A percentile compares a stretch with the other conserved stretches of the same genome.
Conservation (phyloP, 2,797 vertebrate species). For the Acanthurus tractus region DNA sequence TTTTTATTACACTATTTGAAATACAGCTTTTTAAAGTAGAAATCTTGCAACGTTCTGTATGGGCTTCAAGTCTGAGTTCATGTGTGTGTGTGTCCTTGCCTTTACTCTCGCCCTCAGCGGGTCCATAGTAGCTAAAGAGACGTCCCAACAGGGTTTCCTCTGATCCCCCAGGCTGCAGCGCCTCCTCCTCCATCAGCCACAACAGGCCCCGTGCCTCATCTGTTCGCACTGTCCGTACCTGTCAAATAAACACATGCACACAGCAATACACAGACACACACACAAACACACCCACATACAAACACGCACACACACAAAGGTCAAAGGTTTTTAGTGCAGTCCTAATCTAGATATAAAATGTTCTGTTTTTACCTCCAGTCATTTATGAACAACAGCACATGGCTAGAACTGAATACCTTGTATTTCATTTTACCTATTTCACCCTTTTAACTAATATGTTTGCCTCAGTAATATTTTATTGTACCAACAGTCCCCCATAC, state of each 20-base stretch:
- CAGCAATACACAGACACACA: conserved; percentile 10
- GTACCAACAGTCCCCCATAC: not conserved
- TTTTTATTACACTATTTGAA: not conserved
- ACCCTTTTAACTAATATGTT: not conserved
- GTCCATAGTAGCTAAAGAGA: conserved; percentile 95
- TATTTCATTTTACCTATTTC: conserved; percentile 9
- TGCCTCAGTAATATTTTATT: conserved; percentile 2
- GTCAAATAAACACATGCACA: conserved; percentile 39
- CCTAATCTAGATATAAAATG: not conserved
- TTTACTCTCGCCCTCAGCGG: conserved; percentile 92
- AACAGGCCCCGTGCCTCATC: conserved; percentile 96
- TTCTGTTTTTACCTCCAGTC: conserved; percentile 20
- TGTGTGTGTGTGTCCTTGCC: conserved; percentile 74
- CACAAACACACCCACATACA: conserved; percentile 7
- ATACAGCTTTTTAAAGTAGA: not conserved
- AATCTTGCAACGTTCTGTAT: not conserved
- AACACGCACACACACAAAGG: not conserved
- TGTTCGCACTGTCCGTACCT: conserved; percentile 91
- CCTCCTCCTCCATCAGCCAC: conserved; percentile 98
- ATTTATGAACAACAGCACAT: not conserved
- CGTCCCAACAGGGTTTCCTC: conserved; percentile 92
- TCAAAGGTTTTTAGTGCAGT: not conserved
- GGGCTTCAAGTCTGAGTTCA: not conserved
- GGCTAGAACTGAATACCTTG: not conserved
- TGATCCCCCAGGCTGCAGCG: conserved; percentile 89